Base-by-base conservation (phyloP, 2,113 vertebrate species). In the Syrrhaptes paradoxus region DNA sequence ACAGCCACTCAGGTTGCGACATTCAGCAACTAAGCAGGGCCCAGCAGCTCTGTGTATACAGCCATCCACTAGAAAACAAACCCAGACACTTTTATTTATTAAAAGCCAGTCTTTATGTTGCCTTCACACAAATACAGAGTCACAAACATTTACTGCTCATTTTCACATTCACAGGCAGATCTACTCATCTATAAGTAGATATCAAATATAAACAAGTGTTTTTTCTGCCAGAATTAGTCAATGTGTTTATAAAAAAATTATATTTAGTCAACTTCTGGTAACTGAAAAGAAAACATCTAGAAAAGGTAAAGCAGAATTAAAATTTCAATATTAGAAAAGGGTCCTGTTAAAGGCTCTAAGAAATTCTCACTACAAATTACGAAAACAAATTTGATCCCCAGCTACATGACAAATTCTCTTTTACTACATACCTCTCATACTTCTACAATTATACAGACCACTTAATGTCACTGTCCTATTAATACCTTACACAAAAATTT, bases 41-140 rank as follows among this genome's bases (percentile, higher is more conserved):
- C 99, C 99, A 0, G 99, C 99, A 17, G 99, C 99, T 98, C 99
- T 98, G 97, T 99, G 99, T 98, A 99, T 99, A 86, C 99, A 99
- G 96, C 99, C 99, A 25, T 99, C 99, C 95, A 99, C 99, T 99
- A 55, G 57, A 96, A 98, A 76, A 92, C 91, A 68, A 96, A 88
- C 29, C n/a, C 91, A 91, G 21, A 89, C 62, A 88, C 10, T 4
- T 5, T 8, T 1, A 8, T 7, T 65, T 13, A 67, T 6, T 49
- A 65, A 77, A 72, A 74, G 10, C 6, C 51, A 51, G 8, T 31
- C 25, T 48, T 54, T 3, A 11, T 5, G 10, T 13, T 79, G 59
- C 36, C 24, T 70, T 81, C 51, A 41, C 16, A 46, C 14, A 51
- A 36, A 70, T 28, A 54, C 0, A 17, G 0, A 0, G 11, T 17